Evolutionary conservation across 2,888 invertebrate species (phyloP).

Genomic region (Callyntrura sp.): DNA sequence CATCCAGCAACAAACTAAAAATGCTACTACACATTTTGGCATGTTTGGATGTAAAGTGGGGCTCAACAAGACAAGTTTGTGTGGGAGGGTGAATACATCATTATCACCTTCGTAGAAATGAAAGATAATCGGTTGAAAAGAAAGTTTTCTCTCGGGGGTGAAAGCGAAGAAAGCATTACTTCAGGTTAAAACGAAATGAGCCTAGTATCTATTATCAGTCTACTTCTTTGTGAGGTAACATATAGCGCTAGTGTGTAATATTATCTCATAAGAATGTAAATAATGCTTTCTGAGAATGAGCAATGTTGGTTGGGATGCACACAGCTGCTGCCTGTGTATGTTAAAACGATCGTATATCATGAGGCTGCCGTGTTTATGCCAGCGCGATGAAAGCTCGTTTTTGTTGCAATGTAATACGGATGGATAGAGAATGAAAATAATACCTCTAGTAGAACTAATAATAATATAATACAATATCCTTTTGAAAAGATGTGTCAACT

Average conservation of each 20-base stretch:
- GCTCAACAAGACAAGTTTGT: background rate
- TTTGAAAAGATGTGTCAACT: constrained; percentile 84
- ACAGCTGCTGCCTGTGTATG: constrained; percentile 2
- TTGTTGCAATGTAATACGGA: background rate
- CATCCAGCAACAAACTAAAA: background rate
- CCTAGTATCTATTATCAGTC: background rate
- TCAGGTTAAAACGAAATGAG: background rate
- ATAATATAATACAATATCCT: background rate
- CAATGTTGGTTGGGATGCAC: background rate
- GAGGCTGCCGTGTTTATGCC: background rate
- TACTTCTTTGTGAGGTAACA: background rate
- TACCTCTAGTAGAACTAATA: background rate
- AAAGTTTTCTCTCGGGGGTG: background rate
- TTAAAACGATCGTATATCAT: constrained; percentile 47
- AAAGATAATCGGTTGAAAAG: background rate
- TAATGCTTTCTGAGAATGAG: background rate
- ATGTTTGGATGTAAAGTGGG: background rate
- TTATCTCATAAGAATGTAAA: background rate
- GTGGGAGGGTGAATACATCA: background rate
- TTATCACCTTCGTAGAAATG: background rate
- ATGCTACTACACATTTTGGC: background rate
- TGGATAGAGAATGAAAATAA: too few relatives aligned
- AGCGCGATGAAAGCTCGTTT: too few relatives aligned
- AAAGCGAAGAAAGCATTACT: constrained; percentile 15
- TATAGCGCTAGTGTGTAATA: background rate